phyloP scores from a whole-genome alignment of 1,140 invertebrate genomes.

The Drosophila nasuta region DNA sequence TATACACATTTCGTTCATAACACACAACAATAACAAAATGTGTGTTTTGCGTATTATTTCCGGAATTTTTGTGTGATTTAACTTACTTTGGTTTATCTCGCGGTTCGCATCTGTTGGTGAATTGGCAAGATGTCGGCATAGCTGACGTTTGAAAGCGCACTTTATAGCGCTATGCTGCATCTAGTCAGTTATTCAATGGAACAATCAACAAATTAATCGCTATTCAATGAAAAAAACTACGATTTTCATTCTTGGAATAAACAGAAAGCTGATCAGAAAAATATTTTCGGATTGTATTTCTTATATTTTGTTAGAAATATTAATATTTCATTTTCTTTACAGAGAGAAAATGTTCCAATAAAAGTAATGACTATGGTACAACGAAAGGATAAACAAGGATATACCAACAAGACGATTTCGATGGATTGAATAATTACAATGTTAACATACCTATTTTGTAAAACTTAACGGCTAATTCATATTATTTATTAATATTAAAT shows the following conservation, averaged over 20 bases:
- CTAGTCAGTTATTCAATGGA: slow-evolving; percentile 84
- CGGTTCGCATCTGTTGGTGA: slow-evolving; percentile 67
- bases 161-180: slow-evolving; percentile 83
- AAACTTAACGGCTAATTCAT: too few relatives aligned
- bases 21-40: slow-evolving; percentile 31
- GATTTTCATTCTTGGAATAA: neutral
- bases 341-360: neutral
- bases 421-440: neutral
- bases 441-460: too few relatives aligned
- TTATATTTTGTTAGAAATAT: neutral
- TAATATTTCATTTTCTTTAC: slow-evolving; percentile 6
- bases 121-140: slow-evolving; percentile 85
- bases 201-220: slow-evolving; percentile 45
- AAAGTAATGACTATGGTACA: neutral
- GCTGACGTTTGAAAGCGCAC: slow-evolving; percentile 75
- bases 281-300: neutral
- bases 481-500: too few relatives aligned
- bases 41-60: slow-evolving; percentile 36
- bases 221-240: neutral
- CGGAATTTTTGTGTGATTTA: slow-evolving; percentile 16
- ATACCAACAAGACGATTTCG: neutral
- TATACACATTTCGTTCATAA: slow-evolving; percentile 29
- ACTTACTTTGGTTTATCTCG: slow-evolving; percentile 21
- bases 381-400: slow-evolving; percentile 1
- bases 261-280: neutral